phyloP scores from a whole-genome alignment of 2,888 invertebrate genomes.

The Drosophila monieri region DNA sequence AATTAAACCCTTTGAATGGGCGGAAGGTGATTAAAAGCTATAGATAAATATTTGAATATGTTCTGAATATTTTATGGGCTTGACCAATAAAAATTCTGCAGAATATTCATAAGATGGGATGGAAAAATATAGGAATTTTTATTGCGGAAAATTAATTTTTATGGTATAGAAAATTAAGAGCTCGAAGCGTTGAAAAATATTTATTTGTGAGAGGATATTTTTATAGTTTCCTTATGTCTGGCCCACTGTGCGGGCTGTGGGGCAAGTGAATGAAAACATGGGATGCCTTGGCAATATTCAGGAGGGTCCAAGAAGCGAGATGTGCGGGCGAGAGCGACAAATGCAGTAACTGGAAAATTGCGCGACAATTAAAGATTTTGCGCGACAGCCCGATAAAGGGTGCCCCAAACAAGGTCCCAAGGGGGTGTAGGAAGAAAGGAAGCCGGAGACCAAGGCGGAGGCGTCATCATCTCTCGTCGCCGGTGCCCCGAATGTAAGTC shows the following conservation, averaged over 20 bases:
- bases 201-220: neutral
- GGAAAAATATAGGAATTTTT: neutral
- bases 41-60: slow-evolving; percentile 13
- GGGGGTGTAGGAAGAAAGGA: slow-evolving; percentile 3
- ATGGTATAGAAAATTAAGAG: neutral
- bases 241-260: slow-evolving; percentile 51
- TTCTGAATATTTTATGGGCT: slow-evolving; percentile 7
- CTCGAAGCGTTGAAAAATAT: neutral
- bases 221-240: neutral
- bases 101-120: neutral
- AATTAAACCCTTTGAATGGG: slow-evolving; percentile 18
- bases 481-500: slow-evolving; percentile 66
- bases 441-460: slow-evolving; percentile 36
- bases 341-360: slow-evolving; percentile 80
- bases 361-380: slow-evolving; percentile 80
- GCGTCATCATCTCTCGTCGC: slow-evolving; percentile 34
- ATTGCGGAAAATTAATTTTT: no score
- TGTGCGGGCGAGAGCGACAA: slow-evolving; percentile 49
- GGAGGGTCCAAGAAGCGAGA: slow-evolving; percentile 13
- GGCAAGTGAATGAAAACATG: slow-evolving; percentile 68
- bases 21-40: slow-evolving; percentile 13
- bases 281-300: slow-evolving; percentile 63
- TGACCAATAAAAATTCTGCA: neutral
- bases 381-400: slow-evolving; percentile 37
- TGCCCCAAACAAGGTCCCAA: neutral